phyloP scores from a whole-genome alignment of 2,888 invertebrate species.

The Tortrix viridana region DNA sequence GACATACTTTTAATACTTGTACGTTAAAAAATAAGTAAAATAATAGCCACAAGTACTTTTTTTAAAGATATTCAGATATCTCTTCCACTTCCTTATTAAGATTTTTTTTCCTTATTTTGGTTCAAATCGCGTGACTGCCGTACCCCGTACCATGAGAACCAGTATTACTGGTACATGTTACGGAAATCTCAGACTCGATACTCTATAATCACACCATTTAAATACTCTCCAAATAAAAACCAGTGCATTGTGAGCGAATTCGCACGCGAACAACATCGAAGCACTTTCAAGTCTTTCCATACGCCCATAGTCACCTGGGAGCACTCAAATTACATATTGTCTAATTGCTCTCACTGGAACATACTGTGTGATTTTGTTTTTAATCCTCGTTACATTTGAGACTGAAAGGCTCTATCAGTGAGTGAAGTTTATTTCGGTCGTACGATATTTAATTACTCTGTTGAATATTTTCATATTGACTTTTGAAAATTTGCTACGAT shows the following conservation, averaged over 20 bases:
- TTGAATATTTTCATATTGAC: no score
- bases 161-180: constrained; percentile 1
- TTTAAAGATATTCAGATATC: background rate
- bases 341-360: constrained; percentile 27
- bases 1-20: constrained; percentile 19
- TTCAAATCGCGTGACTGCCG: constrained; percentile 14
- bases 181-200: constrained; percentile 21
- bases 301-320: constrained; percentile 11
- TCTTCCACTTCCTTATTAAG: constrained; percentile 1
- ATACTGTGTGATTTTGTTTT: constrained; percentile 18
- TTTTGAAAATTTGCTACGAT: no score
- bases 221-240: constrained; percentile 32
- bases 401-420: constrained; percentile 8
- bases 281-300: constrained; percentile 27
- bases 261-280: constrained; percentile 38
- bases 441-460: no score
- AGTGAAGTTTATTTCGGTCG: no score
- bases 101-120: no score
- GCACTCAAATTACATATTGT: constrained; percentile 29
- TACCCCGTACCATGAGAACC: constrained; percentile 3
- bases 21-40: constrained; percentile 13
- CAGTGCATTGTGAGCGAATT: constrained; percentile 31
- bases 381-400: constrained; percentile 8
- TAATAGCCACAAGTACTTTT: background rate
- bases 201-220: constrained; percentile 26